Base-by-base conservation (phyloP, 2,888 invertebrate species). In the Bugulina stolonifera region DNA sequence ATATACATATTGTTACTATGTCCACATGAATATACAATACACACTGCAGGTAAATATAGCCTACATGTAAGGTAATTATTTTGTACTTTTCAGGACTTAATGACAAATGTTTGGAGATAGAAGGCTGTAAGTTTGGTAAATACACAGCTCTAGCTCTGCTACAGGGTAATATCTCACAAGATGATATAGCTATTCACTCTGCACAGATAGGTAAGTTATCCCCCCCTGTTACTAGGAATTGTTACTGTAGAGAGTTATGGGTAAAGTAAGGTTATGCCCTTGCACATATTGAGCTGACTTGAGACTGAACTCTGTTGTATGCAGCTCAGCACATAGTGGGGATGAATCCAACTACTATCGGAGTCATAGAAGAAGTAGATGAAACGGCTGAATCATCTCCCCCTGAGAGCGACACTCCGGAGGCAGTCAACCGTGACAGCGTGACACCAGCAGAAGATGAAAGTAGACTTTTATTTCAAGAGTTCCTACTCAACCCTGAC, bases 111-210 rank as follows among this genome's bases (percentile, higher is more conserved):
- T 25, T 52, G 29, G 54, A 70, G 22, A 52, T 54, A 18, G 43
- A 70, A 27, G 32, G 71, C 22, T 80, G 79, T 73, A 73, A 72
- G 29, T 69, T 83, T 73, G 96, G 96, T 69, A 92, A 91, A 85
- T 93, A 93, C 83, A 95, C 93, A 35, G 91, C 93, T 0, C 81
- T 96, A 69, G 86, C 95, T 0, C 92, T 91, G 29, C 90, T 91
- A 80, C 89, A 86, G 27, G 75, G 81, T 80, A 87, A 85, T 78
- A 79, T 79, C 0, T 73, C 72, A 22, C 69, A 81, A 77, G 73
- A 85, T 80, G 69, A 79, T 22, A 72, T 82, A 0, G 85, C 87
- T 69, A 85, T 72, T 32, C 57, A 23, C 54, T 54, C 64, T 69
- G 73, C 72, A 25, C 73, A 75, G 72, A 54, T 72, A 58, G 55